Base-by-base conservation (phyloP, 1,140 invertebrate species). In the Bradysia coprophila region DNA sequence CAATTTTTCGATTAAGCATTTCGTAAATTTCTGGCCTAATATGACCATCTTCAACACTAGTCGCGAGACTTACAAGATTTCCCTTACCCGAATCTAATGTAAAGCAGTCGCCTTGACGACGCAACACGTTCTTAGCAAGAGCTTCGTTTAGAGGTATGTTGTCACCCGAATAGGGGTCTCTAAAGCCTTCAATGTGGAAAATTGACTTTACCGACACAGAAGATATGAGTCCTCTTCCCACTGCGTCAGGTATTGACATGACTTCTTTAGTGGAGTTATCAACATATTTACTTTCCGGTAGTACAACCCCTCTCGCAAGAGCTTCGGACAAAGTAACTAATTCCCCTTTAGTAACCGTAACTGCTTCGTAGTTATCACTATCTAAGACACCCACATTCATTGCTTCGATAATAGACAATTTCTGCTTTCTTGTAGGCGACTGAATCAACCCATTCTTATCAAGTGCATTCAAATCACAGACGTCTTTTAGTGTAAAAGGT, bases 131-230 rank as follows among this genome's bases (percentile, higher is more conserved):
- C 51, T 78, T 81, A 38, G 75, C 70, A 38, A 92, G 57, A 37
- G 92, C 91, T 44, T 76, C 72, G 59, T 92, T 87, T 47, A 96
- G 79, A 52, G 80, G 89, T 33, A 97, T 68, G 54, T 78, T 81
- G 56, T 88, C 81, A 19, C 74, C 77, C 37, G 77, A 81, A 46
- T 76, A 69, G 0, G 82, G 76, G 60, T 94, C 85, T 54, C 78
- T 81, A 54, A 95, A 88, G 43, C 82, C 88, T 49, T 89, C 85
- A 43, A 93, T 86, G 56, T 94, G 81, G 56, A 94, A 94, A 44
- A 91, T 79, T 4, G 84, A 86, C 59, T 84, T 83, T 55, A 85
- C 81, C 10, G 78, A 73, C 3, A 93, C 79, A 4, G 89, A 84
- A 6, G 85, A 83, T 33, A 95, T 78, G n/a, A 86, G 68, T 31